Base-by-base conservation (phyloP, 2,888 invertebrate species). In the Epiblema foenella region DNA sequence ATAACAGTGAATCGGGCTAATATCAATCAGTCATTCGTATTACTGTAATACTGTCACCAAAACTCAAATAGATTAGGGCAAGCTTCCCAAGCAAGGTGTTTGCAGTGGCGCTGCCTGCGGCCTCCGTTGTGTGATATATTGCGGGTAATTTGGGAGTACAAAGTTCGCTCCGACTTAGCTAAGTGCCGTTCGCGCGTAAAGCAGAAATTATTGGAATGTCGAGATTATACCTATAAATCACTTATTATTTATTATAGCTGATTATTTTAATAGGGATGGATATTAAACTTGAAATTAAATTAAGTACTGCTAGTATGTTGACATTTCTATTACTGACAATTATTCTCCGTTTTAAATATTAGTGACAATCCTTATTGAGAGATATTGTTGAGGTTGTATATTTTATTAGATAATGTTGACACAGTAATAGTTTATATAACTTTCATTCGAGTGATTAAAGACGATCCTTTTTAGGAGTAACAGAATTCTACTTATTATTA, bases 141-240 rank as follows among this genome's bases (percentile, higher is more conserved):
- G 67, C 49, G 33, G 58, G 67, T 49, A 66, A 57, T 66, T 67
- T 59, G 37, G n/a, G 20, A 58, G 51, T 49, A 52, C 51, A 33
- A 18, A 29, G 33, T 49, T 46, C 46, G 4, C 29, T 29, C 29
- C 57, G 33, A 66, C 57, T 66, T 66, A 56, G 65, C 57, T 17
- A 65, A 66, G 65, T 56, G 65, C 12, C 56, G 17, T 46, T 49
- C 46, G 46, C 33, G 46, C 54, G 56, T 42, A 42, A 66, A 42
- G 33, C 29, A 57, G 46, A 57, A 57, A 66, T 49, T 46, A 49
- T 64, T 64, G 20, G 37, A 37, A 24, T 17, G 11, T 2, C 11
- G 24, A 57, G 11, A 37, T 29, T 15, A 57, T 37, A 33, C n/a
- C 33, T 11, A 2, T 57, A 5, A n/a, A 17, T 37, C 29, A 57